Conservation (phyloP, 2,888 invertebrate species). For the Idaea dimidiata region DNA sequence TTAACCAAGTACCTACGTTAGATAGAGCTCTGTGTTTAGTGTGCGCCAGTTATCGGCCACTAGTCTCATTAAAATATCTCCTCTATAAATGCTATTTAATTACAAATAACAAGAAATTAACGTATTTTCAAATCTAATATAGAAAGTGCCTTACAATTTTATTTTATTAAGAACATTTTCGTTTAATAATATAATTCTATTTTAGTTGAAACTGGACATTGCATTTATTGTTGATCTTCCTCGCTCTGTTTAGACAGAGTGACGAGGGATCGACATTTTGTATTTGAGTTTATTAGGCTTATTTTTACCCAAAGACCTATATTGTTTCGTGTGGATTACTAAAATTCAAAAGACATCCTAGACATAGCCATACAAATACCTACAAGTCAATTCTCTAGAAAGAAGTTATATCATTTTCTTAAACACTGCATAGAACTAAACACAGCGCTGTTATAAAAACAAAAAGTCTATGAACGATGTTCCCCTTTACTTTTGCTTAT, state of each 20-base stretch:
- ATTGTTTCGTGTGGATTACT: constrained; percentile 5
- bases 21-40: constrained; percentile 43
- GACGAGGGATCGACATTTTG: constrained; percentile 43
- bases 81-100: constrained; percentile 53
- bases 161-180: constrained; percentile 62
- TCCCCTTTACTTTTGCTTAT: constrained; percentile 15
- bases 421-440: constrained; percentile 20
- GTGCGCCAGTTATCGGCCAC: constrained; percentile 25
- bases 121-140: constrained; percentile 68
- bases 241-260: constrained; percentile 54
- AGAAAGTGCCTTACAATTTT: constrained; percentile 79
- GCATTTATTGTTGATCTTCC: constrained; percentile 68
- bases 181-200: constrained; percentile 43
- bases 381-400: constrained; percentile 66
- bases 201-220: constrained; percentile 62
- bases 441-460: constrained; percentile 24
- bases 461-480: constrained; percentile 10
- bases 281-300: constrained; percentile 43
- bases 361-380: constrained; percentile 23
- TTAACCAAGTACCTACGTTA: constrained; percentile 36
- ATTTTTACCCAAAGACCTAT: constrained; percentile 16
- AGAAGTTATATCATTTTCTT: constrained; percentile 34
- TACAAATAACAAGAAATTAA: constrained; percentile 53
- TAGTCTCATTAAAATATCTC: constrained; percentile 45
- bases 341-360: constrained; percentile 14